Base-by-base conservation (phyloP, 2,113 vertebrate genomes). In the Nestor notabilis region DNA sequence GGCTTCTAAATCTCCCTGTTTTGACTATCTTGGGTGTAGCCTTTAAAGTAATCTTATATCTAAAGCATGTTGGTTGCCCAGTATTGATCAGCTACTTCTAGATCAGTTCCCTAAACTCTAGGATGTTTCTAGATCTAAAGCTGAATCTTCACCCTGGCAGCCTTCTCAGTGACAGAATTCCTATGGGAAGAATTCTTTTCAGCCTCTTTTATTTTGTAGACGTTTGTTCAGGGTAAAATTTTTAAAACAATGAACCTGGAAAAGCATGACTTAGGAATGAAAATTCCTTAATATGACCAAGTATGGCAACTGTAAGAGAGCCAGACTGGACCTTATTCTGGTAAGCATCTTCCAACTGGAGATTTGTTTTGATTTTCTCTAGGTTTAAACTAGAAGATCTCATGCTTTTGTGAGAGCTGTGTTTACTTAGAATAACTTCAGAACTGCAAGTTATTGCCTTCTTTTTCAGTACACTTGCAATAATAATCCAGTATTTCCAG, bases 261-360 rank as follows among this genome's bases (percentile, higher is more conserved):
- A 89, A 95, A 83, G 72, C 98, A 92, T 43, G 97, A 98, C 87
- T 95, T 98, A 50, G 95, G 97, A 93, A 97, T 94, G 80, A 97
- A 92, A 97, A 83, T 29, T 98, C 53, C 95, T 96, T 84, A 98
- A 83, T 41, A 94, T 98, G 95, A 97, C 96, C 81, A 98, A 98
- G 91, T 98, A 96, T 82, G 95, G 97, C 88, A 97, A 96, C 69
- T 86, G 85, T 79, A 97, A 97, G 92, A 96, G 98, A 81, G 98
- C 98, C 95, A 96, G 84, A 95, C 97, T 98, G 95, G 98, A 98
- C 93, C 91, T 96, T 41, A 97, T 98, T 41, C 97, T 98, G 97
- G 98, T 98, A 98, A 97, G 98, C 92, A 83, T 49, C 3, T 80
- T 88, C 53, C 43, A 43, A 43, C 18, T 33, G 43, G 13, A 79